phyloP scores from a whole-genome alignment of 2,797 vertebrate genomes.

The Borostomias antarcticus region DNA sequence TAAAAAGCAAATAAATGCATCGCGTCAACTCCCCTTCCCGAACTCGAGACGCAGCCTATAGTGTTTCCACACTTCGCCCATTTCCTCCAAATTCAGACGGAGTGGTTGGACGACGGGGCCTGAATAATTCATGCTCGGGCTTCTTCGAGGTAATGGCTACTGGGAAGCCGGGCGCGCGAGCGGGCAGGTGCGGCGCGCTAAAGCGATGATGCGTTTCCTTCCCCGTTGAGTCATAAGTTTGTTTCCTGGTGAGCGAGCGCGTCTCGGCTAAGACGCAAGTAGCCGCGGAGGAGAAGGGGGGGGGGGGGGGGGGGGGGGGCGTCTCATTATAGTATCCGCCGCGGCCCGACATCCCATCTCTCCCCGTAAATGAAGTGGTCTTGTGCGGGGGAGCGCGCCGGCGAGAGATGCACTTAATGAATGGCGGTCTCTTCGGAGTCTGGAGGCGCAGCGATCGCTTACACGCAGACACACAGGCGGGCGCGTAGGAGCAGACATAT shows the following conservation, averaged over 20 bases:
- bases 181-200: not conserved
- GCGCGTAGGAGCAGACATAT: too few relatives aligned
- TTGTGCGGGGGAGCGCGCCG: conserved; percentile 2
- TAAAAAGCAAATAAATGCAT: not conserved
- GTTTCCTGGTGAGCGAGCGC: conserved; percentile 54
- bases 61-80: not conserved
- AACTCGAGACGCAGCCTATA: too few relatives aligned
- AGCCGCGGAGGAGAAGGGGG: conserved; percentile 11
- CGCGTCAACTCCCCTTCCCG: not conserved
- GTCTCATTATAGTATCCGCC: conserved; percentile 66
- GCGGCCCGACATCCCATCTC: not conserved
- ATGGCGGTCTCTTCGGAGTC: conserved; percentile 48
- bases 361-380: not conserved
- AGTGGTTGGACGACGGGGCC: conserved; percentile 11
- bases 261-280: too few relatives aligned
- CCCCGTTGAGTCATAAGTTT: conserved; percentile 64
- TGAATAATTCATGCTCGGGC: conserved; percentile 59
- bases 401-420: conserved; percentile 67
- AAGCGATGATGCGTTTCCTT: conserved; percentile 25
- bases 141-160: conserved; percentile 49
- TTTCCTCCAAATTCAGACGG: not conserved
- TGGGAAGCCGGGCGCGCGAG: conserved; percentile 28
- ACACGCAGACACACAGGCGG: not conserved
- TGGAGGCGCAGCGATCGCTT: conserved; percentile 52
- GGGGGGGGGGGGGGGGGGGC: not conserved